Base-by-base conservation (phyloP, 1,140 invertebrate genomes). In the Venustaconcha ellipsiformis region DNA sequence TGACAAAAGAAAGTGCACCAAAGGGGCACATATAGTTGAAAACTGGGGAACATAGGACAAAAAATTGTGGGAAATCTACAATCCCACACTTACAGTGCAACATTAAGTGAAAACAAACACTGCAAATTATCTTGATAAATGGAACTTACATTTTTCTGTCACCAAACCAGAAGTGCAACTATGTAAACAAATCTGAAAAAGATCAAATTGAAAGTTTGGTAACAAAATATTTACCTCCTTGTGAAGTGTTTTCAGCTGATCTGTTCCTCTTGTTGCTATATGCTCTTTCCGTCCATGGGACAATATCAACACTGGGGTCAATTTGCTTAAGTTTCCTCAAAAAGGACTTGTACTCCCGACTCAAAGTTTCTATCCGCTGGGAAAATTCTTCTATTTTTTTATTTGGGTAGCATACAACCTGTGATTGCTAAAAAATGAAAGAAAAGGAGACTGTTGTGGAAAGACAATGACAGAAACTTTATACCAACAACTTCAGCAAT, bases 361-460 rank as follows among this genome's bases (percentile, higher is more conserved):
- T 78, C 17, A 87, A 60, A 17, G 64, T 57, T 55, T 81, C 77
- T n/a, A 88, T 84, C 58, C 78, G 75, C 5, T 74, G 26, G 58
- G 76, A 79, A 70, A 83, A 84, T 69, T 86, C 84, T 57, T 83
- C 57, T 14, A 88, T 83, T 67, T 86, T 84, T 12, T 72, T 64
- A 23, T 85, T 74, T 65, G 86, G 82, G 77, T 88, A 88, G 73
- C 87, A 88, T 14, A 81, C 65, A 8, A 88, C 87, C 70, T 86
- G 82, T 63, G 84, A 85, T 84, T 88, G 87, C 87, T 88, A 73
- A 48, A 81, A 70, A 23, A 23, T 23, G 23, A 14, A 17, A 68
- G 56, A 67, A 23, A 20, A 20, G 18, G 8, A 6, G 30, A 63
- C 30, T 14, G 30, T 14, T 63, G 62, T 60, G 18, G 20, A 70